phyloP scores from a whole-genome alignment of 1,140 invertebrate species.

The Monomorium pharaonis region DNA sequence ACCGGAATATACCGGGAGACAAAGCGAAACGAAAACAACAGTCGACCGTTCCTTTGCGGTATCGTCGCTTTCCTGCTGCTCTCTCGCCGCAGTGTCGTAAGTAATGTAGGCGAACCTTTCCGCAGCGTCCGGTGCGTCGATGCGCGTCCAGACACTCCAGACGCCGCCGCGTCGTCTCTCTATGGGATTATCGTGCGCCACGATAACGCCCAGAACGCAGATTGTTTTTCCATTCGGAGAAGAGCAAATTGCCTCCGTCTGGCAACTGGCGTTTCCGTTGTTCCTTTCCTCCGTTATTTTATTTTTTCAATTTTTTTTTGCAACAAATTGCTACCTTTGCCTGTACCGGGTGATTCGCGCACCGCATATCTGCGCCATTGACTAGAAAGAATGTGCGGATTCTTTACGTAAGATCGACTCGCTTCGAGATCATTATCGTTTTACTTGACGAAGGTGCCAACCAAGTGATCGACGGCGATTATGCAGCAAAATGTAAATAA shows the following conservation, averaged over 20 bases:
- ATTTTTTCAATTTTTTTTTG: background rate
- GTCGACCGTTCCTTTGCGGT: slow-evolving; percentile 50
- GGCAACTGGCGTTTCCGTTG: slow-evolving; percentile 17
- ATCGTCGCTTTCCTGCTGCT: slow-evolving; percentile 40
- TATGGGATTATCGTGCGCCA: background rate
- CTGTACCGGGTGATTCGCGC: slow-evolving; percentile 12
- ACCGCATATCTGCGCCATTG: background rate
- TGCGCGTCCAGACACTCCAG: background rate
- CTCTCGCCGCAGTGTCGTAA: slow-evolving; percentile 63
- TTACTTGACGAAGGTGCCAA: background rate
- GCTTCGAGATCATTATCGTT: background rate
- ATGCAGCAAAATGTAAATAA: background rate
- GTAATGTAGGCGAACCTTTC: background rate
- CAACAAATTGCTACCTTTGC: slow-evolving; percentile 28
- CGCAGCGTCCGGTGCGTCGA: background rate
- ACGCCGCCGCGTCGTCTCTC: too few relatives aligned
- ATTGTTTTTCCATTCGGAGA: slow-evolving; percentile 27
- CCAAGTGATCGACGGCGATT: background rate
- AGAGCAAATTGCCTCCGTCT: slow-evolving; percentile 22
- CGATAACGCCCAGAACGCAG: slow-evolving; percentile 24
- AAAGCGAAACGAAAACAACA: slow-evolving; percentile 70
- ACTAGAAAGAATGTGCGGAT: background rate
- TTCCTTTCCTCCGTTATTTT: background rate
- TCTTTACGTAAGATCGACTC: slow-evolving; percentile 21
- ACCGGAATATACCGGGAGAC: slow-evolving; percentile 44